Evolutionary conservation across 2,113 vertebrate genomes (phyloP), one percentile per base, ranked within the genome.

Genomic region (Astatotilapia flaviijosephi): DNA sequence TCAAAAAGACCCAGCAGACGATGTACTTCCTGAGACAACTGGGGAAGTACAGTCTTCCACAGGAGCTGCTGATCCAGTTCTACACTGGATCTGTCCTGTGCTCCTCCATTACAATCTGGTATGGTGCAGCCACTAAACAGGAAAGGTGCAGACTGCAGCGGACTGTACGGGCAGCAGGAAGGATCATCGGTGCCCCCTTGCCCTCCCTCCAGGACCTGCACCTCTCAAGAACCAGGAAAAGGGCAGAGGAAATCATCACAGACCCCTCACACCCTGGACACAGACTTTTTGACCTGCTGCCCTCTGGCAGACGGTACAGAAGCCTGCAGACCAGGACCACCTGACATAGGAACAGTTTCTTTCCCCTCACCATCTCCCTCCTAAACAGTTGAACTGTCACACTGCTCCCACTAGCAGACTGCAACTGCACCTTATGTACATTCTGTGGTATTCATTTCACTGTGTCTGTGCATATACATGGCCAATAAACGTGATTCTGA

Each of bases 121-220:
- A 35, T 35, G 8, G 33, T 0, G 33, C 33, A 35, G 33, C 33
- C 7, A 35, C 7, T 9, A 8, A 35, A 35, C 33, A 35, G 33
- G 33, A 9, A 3, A 35, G 33, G 33, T 0, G 33, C 8, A 35
- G 33, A 35, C 33, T 35, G 33, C 33, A 35, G 33, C 3, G 3
- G 33, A 53, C 51, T n/a, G 51, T 6, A n/a, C 1, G 19, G 4
- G 51, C 19, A 53, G 51, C 3, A 21, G 51, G 0, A 6, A 53
- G 0, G 51, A 11, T 53, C 0, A 53, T 21, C 0, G 5, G 51
- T 0, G 0, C 1, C 51, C 51, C 3, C 3, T 5, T 6, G 3
- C 19, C 9, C 51, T 53, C 51, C 51, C 21, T 53, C 51, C 19
- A 53, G 9, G 19, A 53, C 0, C 51, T 53, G 19, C 0, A 21